Conservation (phyloP, 1,140 invertebrate genomes). For the Eriocheir sinensis region DNA sequence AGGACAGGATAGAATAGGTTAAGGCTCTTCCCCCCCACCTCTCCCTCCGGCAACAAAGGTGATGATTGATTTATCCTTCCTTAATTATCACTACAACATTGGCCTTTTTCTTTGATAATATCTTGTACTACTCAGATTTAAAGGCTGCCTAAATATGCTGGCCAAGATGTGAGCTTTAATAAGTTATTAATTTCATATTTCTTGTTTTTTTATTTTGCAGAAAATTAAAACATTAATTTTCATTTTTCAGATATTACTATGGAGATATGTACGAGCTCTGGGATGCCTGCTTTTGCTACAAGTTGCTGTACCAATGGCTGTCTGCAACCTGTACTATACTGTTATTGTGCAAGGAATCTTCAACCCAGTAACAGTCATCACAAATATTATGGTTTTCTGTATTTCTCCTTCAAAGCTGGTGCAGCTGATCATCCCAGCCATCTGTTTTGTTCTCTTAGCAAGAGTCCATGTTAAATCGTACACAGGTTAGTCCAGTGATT, state of each 20-base stretch:
- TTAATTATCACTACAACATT: not conserved
- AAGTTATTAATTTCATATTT: not conserved
- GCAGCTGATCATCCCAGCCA: not conserved
- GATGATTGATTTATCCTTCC: not conserved
- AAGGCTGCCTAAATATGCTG: not conserved
- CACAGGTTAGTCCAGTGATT: not conserved
- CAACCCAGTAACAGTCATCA: constrained; percentile 37
- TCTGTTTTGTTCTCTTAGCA: constrained; percentile 47
- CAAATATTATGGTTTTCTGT: not conserved
- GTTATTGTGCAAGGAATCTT: constrained; percentile 35
- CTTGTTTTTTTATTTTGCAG: not conserved
- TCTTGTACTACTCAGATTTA: not conserved
- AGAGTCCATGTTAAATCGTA: constrained; percentile 53
- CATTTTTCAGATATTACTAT: constrained; percentile 47
- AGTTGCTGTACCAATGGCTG: constrained; percentile 30
- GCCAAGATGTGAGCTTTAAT: not conserved
- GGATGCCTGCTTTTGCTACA: constrained; percentile 44
- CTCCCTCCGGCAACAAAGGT: not conserved
- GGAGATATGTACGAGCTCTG: constrained; percentile 54
- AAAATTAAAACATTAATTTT: not conserved
- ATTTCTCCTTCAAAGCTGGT: constrained; percentile 37
- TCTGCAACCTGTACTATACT: constrained; percentile 55
- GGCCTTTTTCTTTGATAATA: not conserved
- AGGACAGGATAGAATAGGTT: too few relatives aligned
- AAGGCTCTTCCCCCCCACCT: too few relatives aligned